A percentile compares a stretch with the other conserved stretches of the same genome.
Evolutionary conservation across 2,113 vertebrate species (phyloP).

Genomic region (Xiphorhynchus elegans): DNA sequence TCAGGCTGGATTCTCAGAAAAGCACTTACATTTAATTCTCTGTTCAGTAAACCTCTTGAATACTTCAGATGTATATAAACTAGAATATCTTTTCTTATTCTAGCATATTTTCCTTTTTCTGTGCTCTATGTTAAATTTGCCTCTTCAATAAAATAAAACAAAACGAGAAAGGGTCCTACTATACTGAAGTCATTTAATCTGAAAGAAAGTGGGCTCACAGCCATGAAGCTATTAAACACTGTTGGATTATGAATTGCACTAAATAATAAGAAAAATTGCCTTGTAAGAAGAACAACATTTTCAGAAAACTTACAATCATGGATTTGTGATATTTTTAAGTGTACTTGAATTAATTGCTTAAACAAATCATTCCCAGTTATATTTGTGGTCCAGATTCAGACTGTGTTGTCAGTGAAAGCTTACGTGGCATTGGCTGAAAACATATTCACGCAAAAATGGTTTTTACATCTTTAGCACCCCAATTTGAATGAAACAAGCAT

Average conservation of each 20-base stretch:
- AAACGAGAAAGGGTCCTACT: background rate
- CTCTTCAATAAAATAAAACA: background rate
- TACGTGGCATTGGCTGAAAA: fast-evolving
- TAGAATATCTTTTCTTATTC: background rate
- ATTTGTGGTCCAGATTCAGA: background rate
- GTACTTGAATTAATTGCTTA: background rate
- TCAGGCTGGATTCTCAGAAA: background rate
- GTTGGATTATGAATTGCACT: background rate
- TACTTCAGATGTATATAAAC: background rate
- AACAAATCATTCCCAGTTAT: background rate
- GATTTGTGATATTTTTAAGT: background rate
- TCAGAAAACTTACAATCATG: background rate
- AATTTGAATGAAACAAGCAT: background rate
- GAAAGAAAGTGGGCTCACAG: background rate
- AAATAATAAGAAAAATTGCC: background rate
- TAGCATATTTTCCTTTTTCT: background rate
- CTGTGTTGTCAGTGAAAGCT: background rate
- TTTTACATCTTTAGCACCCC: background rate
- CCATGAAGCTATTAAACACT: background rate
- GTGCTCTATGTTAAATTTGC: background rate
- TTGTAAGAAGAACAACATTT: background rate
- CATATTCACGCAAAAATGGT: background rate
- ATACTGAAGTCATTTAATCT: background rate
- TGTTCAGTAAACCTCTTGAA: background rate
- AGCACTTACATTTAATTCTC: background rate